Evolutionary conservation across 1,140 invertebrate species (phyloP).

Genomic region (Drosophila orena): DNA sequence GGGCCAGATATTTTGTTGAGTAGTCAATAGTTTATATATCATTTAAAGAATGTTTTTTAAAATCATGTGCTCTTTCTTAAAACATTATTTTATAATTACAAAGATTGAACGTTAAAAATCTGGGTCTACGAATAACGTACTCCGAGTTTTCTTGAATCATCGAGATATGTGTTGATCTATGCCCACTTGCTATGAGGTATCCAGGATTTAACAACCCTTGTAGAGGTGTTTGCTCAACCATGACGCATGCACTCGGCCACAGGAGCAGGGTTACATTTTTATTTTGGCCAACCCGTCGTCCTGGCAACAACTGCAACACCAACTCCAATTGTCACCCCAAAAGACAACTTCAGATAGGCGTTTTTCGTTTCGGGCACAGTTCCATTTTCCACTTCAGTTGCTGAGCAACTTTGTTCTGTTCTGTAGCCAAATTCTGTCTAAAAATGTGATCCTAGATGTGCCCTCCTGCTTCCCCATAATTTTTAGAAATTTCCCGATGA

Average conservation of each 20-base stretch:
- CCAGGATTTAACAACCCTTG: conserved; percentile 51
- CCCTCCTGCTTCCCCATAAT: conserved; percentile 9
- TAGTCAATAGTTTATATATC: no score
- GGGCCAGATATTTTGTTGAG: no score
- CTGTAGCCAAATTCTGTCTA: conserved; percentile 13
- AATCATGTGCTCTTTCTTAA: no score
- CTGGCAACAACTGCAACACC: conserved; percentile 50
- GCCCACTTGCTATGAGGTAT: conserved; percentile 16
- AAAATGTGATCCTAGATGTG: conserved; percentile 59
- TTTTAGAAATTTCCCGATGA: conserved; percentile 81
- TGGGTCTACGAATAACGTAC: no score
- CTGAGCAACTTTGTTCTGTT: conserved; percentile 37
- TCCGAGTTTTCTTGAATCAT: no score
- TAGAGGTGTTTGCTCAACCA: conserved; percentile 40
- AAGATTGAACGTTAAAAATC: no score
- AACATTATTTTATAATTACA: no score
- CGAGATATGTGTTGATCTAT: neutral
- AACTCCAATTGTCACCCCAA: conserved; percentile 60
- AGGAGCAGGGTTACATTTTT: conserved; percentile 60
- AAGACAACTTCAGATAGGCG: conserved; percentile 50
- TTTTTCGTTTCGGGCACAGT: conserved; percentile 16
- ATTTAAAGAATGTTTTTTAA: no score
- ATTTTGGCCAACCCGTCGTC: conserved; percentile 75
- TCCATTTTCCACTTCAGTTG: conserved; percentile 30
- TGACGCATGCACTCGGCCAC: conserved; percentile 44